phyloP scores from a whole-genome alignment of 2,797 vertebrate genomes.

The Girardinus metallicus region DNA sequence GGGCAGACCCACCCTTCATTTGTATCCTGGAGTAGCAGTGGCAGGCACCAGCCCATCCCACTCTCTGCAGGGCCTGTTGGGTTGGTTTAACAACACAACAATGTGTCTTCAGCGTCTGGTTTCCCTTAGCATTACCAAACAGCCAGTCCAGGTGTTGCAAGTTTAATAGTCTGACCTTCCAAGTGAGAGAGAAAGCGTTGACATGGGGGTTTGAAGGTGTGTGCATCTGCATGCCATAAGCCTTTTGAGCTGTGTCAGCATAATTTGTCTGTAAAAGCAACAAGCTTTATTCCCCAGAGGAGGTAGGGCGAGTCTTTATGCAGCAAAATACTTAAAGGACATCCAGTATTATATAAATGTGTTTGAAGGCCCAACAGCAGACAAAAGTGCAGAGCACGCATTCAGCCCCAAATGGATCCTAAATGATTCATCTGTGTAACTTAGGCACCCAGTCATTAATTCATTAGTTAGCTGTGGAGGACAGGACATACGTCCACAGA shows the following conservation, averaged over 20 bases:
- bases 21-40: slow-evolving; percentile 38
- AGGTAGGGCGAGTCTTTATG: slow-evolving; percentile 19
- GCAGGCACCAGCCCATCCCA: slow-evolving; percentile 37
- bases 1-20: slow-evolving; percentile 59
- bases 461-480: slow-evolving; percentile 68
- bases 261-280: slow-evolving; percentile 47
- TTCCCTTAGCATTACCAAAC: slow-evolving; percentile 44
- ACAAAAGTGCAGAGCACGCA: slow-evolving; percentile 25
- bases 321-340: not conserved
- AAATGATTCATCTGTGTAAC: slow-evolving; percentile 75
- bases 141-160: slow-evolving; percentile 32
- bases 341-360: not conserved
- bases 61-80: slow-evolving; percentile 67
- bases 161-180: slow-evolving; percentile 29
- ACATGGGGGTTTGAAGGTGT: slow-evolving; percentile 10
- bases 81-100: slow-evolving; percentile 65
- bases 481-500: slow-evolving; percentile 45
- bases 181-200: not conserved
- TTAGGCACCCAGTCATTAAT: slow-evolving; percentile 68
- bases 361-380: slow-evolving; percentile 8
- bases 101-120: slow-evolving; percentile 40
- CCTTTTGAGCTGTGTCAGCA: slow-evolving; percentile 42
- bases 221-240: slow-evolving; percentile 20
- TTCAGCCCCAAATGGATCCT: slow-evolving; percentile 50
- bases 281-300: slow-evolving; percentile 41